A percentile compares a stretch with the other conserved stretches of the same genome.
phyloP scores from a whole-genome alignment of 1,140 invertebrate genomes.

The Calliphora vicina region DNA sequence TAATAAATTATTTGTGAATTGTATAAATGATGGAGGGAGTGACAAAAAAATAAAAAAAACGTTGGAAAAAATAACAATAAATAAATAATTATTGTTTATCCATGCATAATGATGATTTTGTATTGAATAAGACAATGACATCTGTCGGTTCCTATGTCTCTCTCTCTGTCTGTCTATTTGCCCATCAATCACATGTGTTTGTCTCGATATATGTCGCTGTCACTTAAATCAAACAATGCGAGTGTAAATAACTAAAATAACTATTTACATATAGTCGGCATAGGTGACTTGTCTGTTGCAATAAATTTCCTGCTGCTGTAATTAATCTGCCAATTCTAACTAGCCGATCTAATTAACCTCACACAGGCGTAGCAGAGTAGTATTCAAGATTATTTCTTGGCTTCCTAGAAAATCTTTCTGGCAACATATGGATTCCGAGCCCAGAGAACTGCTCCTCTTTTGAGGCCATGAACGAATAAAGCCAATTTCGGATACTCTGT shows the following conservation, averaged over 20 bases:
- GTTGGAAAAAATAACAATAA: not conserved
- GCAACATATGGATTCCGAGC: too few species aligned
- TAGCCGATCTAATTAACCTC: too few species aligned
- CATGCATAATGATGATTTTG: not conserved
- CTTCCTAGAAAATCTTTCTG: too few species aligned
- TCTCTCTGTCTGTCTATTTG: not conserved
- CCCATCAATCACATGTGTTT: not conserved
- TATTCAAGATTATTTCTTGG: too few species aligned
- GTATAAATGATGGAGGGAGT: not conserved
- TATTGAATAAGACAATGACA: constrained; percentile 10
- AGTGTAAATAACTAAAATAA: not conserved
- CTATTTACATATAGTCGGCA: not conserved
- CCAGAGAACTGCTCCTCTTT: too few species aligned
- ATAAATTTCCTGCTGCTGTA: too few species aligned
- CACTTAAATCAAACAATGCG: constrained; percentile 8
- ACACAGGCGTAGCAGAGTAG: too few species aligned
- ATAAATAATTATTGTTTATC: constrained; percentile 1
- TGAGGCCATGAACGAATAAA: too few species aligned
- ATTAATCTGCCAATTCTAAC: too few species aligned
- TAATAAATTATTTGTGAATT: not conserved
- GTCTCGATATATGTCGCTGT: not conserved
- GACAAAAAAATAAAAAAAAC: too few species aligned
- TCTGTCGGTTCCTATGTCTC: not conserved
- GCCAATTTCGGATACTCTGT: too few species aligned
- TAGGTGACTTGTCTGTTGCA: not conserved